phyloP scores from a whole-genome alignment of 2,888 invertebrate species.

The Nyleta sp. region DNA sequence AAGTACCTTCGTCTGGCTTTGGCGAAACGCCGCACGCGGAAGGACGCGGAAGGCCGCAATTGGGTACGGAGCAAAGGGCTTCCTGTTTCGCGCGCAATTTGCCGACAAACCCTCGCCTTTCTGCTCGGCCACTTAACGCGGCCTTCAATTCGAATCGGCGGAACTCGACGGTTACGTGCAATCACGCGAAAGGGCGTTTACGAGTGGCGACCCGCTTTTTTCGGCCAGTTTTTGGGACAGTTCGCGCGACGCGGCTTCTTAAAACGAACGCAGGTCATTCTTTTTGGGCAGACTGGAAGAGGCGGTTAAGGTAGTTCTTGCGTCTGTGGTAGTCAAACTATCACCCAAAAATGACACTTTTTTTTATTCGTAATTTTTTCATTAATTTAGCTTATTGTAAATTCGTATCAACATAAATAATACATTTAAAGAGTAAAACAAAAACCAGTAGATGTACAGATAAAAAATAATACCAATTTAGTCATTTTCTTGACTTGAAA shows the following conservation, averaged over 20 bases:
- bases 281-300: background rate
- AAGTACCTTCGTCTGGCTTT: conserved; percentile 47
- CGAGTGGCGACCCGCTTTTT: background rate
- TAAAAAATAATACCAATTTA: no score
- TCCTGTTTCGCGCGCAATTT: conserved; percentile 60
- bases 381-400: no score
- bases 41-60: conserved; percentile 58
- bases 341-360: no score
- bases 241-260: background rate
- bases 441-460: no score
- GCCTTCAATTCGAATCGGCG: conserved; percentile 51
- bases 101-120: conserved; percentile 46
- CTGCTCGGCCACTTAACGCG: conserved; percentile 43
- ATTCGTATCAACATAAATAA: no score
- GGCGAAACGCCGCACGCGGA: conserved; percentile 49
- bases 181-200: conserved; percentile 45
- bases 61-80: conserved; percentile 58
- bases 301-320: no score
- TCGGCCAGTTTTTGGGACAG: background rate
- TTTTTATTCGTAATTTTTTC: no score
- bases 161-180: conserved; percentile 54
- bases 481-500: no score
- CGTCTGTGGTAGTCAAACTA: no score
- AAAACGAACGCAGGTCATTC: conserved; percentile 13
- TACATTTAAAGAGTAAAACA: no score